Percentiles rank a stretch among this genome's conserved stretches.
Evolutionary conservation across 2,888 invertebrate species (phyloP).

Genomic region (Frankliniella intonsa): DNA sequence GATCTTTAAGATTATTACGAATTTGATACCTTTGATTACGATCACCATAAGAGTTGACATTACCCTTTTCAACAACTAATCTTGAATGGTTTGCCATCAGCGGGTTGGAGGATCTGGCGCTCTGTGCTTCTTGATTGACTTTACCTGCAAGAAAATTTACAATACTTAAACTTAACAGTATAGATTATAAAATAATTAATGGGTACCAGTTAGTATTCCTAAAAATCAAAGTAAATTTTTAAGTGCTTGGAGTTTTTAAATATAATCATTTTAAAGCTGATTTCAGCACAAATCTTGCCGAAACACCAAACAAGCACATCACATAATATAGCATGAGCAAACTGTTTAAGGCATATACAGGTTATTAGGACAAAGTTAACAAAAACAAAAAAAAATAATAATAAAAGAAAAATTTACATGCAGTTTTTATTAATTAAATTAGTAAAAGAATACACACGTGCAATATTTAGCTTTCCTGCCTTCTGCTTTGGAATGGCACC

Average conservation of each 20-base stretch:
- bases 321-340: too few relatives aligned
- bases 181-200: too few relatives aligned
- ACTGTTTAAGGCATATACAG: too few relatives aligned
- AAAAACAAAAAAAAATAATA: background rate
- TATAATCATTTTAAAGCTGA: too few relatives aligned
- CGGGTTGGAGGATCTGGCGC: background rate
- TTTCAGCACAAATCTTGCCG: too few relatives aligned
- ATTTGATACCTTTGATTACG: background rate
- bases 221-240: too few relatives aligned
- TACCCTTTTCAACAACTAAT: background rate
- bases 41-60: background rate
- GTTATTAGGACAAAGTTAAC: too few relatives aligned
- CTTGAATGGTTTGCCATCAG: background rate
- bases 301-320: too few relatives aligned
- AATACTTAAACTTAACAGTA: too few relatives aligned
- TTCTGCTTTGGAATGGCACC: conserved; percentile 3
- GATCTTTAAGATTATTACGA: background rate
- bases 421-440: background rate
- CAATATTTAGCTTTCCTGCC: background rate
- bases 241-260: too few relatives aligned
- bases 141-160: background rate
- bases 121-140: conserved; percentile 20
- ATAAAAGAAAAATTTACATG: background rate
- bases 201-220: too few relatives aligned
- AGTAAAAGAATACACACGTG: conserved; percentile 22